Evolutionary conservation across 2,797 vertebrate genomes (phyloP), one percentile per base, ranked within the genome.

Genomic region (Acipenser ruthenus): DNA sequence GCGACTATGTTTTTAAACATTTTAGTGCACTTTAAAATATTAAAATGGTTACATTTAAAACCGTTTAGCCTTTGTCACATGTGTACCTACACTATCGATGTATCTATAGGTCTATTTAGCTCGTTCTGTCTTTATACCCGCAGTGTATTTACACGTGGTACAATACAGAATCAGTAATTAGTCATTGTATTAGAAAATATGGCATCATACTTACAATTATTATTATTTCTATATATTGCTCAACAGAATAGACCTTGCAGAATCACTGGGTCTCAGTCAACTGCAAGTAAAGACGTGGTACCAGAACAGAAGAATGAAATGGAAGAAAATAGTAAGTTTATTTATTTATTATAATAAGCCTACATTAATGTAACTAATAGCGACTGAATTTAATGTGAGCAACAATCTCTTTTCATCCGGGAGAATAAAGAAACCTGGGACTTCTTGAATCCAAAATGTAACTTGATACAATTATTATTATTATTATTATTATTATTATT

Each of bases 211-310:
- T 37, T 37, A 37, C 23, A 37, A 37, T 37, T 37, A 37, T 37
- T 37, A 3, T 37, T 37, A 37, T 37, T 37, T 37, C 23, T 37
- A 37, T 37, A 37, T 37, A 37, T 37, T 37, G 23, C 23, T 66
- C 77, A 79, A 75, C 89, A 99, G 96, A 89, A 98, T 99, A 94
- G 96, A 99, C 72, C 88, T 99, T 48, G 96, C 96, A 0, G 96
- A 99, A 76, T 99, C 95, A 53, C 73, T 99, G 89, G 96, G 96
- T 51, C 92, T 99, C 73, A 99, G 96, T 79, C 96, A 99, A 76
- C 87, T 98, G 70, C 96, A 99, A 78, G 96, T 99, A 81, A 99
- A 99, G 85, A 99, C 96, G 0, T 99, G 96, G 96, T 99, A 99
- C 84, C 96, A 99, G 83, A 99, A 98, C 85, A 87, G 96, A 74